These are phyloP conservation scores for Mimumesa dahlbomi DNA, from an alignment of 2,888 invertebrate genomes.

Conservation along the genomic window DNA sequence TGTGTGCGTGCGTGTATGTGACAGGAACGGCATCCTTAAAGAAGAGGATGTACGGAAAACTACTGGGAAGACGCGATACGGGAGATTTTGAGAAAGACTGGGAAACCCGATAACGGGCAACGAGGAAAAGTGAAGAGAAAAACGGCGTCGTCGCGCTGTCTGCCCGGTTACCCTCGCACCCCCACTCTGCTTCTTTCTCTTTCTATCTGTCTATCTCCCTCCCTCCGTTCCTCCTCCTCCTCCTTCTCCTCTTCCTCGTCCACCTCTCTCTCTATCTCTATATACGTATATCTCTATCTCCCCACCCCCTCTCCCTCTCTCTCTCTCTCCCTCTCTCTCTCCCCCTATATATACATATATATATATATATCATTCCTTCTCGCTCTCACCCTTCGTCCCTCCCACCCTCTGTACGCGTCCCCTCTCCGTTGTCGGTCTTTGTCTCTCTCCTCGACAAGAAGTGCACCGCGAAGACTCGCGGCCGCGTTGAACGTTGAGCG, in stretches of 20 bases:
- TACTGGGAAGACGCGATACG: background rate
- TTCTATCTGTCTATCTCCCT: background rate
- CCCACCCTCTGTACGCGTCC: too few relatives aligned
- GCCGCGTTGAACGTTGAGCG: too few relatives aligned
- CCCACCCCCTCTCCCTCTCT: background rate
- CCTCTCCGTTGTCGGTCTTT: too few relatives aligned
- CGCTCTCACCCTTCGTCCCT: too few relatives aligned
- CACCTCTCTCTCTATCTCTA: too few relatives aligned
- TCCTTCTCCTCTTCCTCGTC: too few relatives aligned
- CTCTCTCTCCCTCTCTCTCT: background rate
- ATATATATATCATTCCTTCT: too few relatives aligned
- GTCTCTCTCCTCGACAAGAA: too few relatives aligned
- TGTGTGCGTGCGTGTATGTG: background rate
- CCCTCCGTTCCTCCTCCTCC: too few relatives aligned
- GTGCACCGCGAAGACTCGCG: too few relatives aligned
- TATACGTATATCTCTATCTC: too few relatives aligned
- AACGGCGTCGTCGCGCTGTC: slow-evolving; percentile 34
- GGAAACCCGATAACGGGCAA: background rate
- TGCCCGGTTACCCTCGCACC: slow-evolving; percentile 23
- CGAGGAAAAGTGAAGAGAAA: background rate
- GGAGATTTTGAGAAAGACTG: slow-evolving; percentile 4
- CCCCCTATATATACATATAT: too few relatives aligned
- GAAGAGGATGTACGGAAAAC: background rate
- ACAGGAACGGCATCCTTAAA: background rate
- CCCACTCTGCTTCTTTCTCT: background rate